Conservation (phyloP, 2,113 vertebrate genomes). For the Eulacestoma nigropectus region DNA sequence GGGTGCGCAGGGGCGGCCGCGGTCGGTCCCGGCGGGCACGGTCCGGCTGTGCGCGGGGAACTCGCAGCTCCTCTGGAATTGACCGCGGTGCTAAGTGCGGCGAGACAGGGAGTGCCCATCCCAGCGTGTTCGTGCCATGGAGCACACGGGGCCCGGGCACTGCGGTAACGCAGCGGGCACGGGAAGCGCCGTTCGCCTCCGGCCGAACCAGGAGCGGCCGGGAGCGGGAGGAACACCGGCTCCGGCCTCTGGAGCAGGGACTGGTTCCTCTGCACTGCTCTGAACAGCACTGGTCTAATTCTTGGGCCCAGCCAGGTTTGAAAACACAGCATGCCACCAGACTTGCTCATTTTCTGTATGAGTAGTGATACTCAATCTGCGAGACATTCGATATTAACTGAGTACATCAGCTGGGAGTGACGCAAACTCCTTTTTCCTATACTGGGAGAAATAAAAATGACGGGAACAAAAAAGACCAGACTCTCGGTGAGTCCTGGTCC, state of each 20-base stretch:
- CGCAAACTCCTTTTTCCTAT: not conserved
- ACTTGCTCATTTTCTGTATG: no score
- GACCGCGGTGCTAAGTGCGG: accelerated
- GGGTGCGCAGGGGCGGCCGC: no score
- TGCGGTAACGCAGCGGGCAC: accelerated
- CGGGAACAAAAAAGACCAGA: not conserved
- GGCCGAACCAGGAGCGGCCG: accelerated
- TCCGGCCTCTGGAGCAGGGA: not conserved
- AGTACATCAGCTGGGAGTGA: not conserved
- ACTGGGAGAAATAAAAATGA: not conserved
- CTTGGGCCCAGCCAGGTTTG: not conserved
- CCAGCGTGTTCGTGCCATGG: accelerated
- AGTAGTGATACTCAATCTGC: accelerated
- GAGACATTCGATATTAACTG: accelerated
- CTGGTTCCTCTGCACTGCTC: accelerated
- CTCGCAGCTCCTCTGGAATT: accelerated
- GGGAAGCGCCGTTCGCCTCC: not conserved
- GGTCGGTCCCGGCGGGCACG: accelerated
- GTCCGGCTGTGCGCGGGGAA: accelerated
- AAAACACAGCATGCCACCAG: accelerated
- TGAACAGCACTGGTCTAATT: accelerated
- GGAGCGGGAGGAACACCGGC: accelerated
- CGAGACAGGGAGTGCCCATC: accelerated
- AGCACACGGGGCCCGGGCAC: accelerated
- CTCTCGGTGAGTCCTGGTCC: not conserved